Evolutionary conservation across 2,113 vertebrate species (phyloP).

Genomic region (Pavo muticus): DNA sequence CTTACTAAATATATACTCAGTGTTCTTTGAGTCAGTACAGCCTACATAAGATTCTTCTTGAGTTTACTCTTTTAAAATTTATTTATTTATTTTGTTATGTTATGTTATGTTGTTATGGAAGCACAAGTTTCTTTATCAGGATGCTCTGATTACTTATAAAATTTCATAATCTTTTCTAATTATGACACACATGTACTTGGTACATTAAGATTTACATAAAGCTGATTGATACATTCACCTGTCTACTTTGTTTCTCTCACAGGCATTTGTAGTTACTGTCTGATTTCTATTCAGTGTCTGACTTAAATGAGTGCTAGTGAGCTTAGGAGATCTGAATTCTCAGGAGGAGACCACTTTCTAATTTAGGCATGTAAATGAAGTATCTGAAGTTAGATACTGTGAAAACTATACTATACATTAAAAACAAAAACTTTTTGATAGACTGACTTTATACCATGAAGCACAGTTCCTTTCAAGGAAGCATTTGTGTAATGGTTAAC

Average conservation of each 20-base stretch:
- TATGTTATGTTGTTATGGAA: no score
- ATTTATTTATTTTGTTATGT: no score
- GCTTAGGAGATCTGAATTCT: background rate
- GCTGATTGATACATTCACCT: background rate
- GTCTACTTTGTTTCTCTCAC: background rate
- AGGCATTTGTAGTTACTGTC: background rate
- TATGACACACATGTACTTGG: background rate
- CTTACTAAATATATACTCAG: background rate
- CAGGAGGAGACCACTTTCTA: background rate
- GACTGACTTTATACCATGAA: constrained; percentile 2
- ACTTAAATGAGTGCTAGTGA: background rate
- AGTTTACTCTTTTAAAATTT: background rate
- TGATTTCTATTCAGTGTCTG: background rate
- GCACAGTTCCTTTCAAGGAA: background rate
- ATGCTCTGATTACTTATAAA: background rate
- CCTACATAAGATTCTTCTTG: background rate
- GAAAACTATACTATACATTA: background rate
- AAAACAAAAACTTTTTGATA: background rate
- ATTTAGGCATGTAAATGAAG: background rate
- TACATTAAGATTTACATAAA: background rate
- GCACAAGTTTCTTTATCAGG: background rate
- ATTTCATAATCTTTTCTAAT: background rate
- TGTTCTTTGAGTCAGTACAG: background rate
- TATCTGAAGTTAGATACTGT: background rate
- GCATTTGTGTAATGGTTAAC: constrained; percentile 21